Base-by-base conservation (phyloP, 2,888 invertebrate genomes). In the Pristionchus exspectatus region DNA sequence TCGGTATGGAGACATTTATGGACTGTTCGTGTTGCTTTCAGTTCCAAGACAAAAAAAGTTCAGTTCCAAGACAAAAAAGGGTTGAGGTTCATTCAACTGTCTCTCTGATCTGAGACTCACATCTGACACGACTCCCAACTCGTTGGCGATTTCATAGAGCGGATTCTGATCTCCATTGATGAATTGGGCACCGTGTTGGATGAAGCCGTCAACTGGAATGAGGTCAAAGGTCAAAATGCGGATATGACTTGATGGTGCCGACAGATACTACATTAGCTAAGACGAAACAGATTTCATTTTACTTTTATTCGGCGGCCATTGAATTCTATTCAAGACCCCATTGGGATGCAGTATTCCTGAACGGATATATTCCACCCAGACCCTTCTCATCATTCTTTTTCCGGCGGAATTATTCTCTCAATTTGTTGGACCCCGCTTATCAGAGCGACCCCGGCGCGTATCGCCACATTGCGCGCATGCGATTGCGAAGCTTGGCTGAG, bases 111-210 rank as follows among this genome's bases (percentile, higher is more conserved):
- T 27, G 12, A 54, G 14, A 30, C n/a, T 85, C 33, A 85, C 87
- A 44, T 87, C 69, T 18, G 66, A 66, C 7, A 87, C 87, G 5
- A 87, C 87, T 69, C 91, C 91, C 18, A 92, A 90, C 50, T 91
- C 91, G 59, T 90, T 89, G 38, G 94, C 94, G 84, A 93, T 93
- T 30, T 92, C 89, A 88, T 91, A 94, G 27, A 94, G 91, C n/a
- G 93, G 93, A 84, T 94, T 94, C 74, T 92, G 85, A 10, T 91
- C 91, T 56, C 94, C 94, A 86, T 94, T 94, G 72, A 81, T 81
- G 27, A 33, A 81, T 74, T 94, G 93, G 24, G 94, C 94, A 33
- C 94, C 94, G 91, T 93, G 93, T 91, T 94, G 94, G n/a, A 94
- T 91, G 86, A 91, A 94, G 38, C 93, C 94, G 87, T 38, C 74